Base-by-base conservation (phyloP, 2,797 vertebrate genomes). In the Rhinichthys osculus region DNA sequence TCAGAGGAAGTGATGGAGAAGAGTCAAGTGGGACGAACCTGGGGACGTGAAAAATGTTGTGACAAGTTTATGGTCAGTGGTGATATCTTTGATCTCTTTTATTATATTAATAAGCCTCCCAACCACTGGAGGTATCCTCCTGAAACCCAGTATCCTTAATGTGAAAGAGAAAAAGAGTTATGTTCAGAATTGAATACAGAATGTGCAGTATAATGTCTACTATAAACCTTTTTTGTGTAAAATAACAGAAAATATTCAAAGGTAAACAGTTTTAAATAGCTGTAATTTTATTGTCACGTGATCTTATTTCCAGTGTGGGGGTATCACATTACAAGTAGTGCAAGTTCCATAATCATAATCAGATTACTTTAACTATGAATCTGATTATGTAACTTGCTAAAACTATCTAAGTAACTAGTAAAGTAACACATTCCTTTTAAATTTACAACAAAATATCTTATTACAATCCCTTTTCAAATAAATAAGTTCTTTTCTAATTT, bases 31-130 rank as follows among this genome's bases (percentile, higher is more conserved):
- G 79, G 44, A 17, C 27, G 88, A 90, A 97, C 96, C 96, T 40
- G 96, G 96, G 19, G 97, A 98, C 72, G 88, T 95, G 81, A 96
- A 97, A 89, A 98, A 97, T 52, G 96, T 97, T 79, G 89, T 92
- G 52, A 93, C 95, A 90, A 97, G 92, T 90, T 95, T 96, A 88
- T 87, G 94, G 86, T 97, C 96, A 0, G 94, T 96, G 0, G 97
- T 96, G 89, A 97, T 84, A 17, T 96, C 94, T 90, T 94, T 92
- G 67, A 97, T 95, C 86, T 97, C 96, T 84, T 93, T 95, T 0
- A 95, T 93, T 86, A 96, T 93, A 47, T 97, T 95, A 84, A 97
- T 89, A 86, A 95, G 91, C 87, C 95, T 94, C 5, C 96, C 97
- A 40, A 95, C 92, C 70, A 93, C 96, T 0, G 96, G 96, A 1